phyloP scores from a whole-genome alignment of 2,797 vertebrate species.

The Buphagus erythrorhynchus region DNA sequence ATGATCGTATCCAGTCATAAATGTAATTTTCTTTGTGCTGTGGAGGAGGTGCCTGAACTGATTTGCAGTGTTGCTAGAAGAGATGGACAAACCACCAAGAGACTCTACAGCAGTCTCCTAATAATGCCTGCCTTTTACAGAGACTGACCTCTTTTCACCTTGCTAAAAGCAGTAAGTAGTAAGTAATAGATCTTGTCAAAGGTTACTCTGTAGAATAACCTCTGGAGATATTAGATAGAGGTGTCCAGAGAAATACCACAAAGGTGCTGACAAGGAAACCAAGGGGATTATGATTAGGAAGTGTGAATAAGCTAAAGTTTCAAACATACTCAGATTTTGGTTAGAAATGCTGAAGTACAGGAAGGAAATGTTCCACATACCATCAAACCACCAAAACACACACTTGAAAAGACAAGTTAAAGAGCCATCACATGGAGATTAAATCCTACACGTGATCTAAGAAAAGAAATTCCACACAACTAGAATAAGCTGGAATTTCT shows the following conservation, averaged over 20 bases:
- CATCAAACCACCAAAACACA: constrained; percentile 54
- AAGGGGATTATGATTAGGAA: constrained; percentile 59
- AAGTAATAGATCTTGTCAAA: constrained; percentile 71
- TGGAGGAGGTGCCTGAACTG: not conserved
- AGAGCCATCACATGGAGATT: constrained; percentile 17
- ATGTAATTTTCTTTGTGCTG: not conserved
- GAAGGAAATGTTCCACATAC: constrained; percentile 67
- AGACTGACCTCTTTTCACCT: constrained; percentile 45
- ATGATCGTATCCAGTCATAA: not conserved
- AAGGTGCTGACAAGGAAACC: constrained; percentile 63
- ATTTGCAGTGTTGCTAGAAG: not conserved
- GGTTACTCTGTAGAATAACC: constrained; percentile 66
- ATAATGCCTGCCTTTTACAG: constrained; percentile 38
- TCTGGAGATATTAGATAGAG: constrained; percentile 56
- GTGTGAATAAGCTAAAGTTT: constrained; percentile 61
- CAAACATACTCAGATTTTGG: constrained; percentile 48
- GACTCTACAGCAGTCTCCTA: not conserved
- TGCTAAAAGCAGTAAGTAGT: constrained; percentile 55
- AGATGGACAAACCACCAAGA: constrained; percentile 19
- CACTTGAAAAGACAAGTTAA: constrained; percentile 52
- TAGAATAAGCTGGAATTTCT: not conserved
- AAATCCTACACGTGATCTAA: not conserved
- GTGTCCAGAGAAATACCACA: constrained; percentile 62
- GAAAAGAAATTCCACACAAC: not conserved
- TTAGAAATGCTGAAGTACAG: constrained; percentile 42